These are phyloP conservation scores for Scaptomyza graminum DNA, from an alignment of 1,140 invertebrate species.

Conservation along the genomic window DNA sequence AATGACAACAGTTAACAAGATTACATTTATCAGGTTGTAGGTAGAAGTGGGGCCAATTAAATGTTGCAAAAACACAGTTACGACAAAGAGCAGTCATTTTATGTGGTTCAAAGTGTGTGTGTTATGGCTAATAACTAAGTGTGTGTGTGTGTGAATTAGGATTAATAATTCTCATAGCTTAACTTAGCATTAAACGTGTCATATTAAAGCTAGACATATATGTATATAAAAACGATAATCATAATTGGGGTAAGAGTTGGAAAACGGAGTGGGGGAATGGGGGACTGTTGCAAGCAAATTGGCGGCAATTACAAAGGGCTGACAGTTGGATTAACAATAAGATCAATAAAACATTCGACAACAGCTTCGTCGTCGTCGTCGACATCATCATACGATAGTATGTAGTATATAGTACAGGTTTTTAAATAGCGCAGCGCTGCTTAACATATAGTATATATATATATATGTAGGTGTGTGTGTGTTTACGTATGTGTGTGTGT, in stretches of 20 bases:
- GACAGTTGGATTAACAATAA: slow-evolving; percentile 41
- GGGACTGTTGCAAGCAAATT: slow-evolving; percentile 61
- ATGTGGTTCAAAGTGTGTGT: slow-evolving; percentile 14
- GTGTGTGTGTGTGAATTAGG: slow-evolving; percentile 45
- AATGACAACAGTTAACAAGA: neutral
- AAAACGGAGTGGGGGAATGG: slow-evolving; percentile 1
- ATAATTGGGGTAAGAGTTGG: slow-evolving; percentile 36
- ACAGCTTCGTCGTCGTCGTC: slow-evolving; percentile 62
- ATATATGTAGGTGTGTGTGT: slow-evolving; percentile 1
- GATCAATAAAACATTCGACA: slow-evolving; percentile 48
- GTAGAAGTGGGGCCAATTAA: slow-evolving; percentile 62
- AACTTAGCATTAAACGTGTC: slow-evolving; percentile 61
- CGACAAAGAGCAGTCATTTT: slow-evolving; percentile 46
- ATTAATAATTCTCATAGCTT: slow-evolving; percentile 80
- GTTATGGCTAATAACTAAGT: slow-evolving; percentile 6
- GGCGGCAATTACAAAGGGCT: slow-evolving; percentile 65
- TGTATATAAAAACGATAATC: slow-evolving; percentile 67
- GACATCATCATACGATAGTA: slow-evolving; percentile 50
- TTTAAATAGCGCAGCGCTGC: slow-evolving; percentile 68
- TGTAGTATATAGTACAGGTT: slow-evolving; percentile 66
- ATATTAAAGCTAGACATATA: slow-evolving; percentile 74
- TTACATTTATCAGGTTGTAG: slow-evolving; percentile 11
- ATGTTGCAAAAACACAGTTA: slow-evolving; percentile 26
- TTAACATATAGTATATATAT: slow-evolving; percentile 37
- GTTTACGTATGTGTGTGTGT: slow-evolving; percentile 6